Evolutionary conservation across 1,140 invertebrate genomes (phyloP).

Genomic region (Amyelois transitella): DNA sequence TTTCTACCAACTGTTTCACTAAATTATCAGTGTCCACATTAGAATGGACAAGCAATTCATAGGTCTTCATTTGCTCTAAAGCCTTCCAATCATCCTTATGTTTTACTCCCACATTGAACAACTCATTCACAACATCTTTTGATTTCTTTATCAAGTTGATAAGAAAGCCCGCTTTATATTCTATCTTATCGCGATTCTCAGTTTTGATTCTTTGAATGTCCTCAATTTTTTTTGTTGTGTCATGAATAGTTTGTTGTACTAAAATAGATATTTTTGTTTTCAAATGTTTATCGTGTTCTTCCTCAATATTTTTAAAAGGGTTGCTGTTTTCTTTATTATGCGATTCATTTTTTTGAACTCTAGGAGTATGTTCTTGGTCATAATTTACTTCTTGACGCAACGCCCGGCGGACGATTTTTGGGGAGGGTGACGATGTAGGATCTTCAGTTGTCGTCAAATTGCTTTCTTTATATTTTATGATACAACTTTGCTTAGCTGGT

Average conservation of each 20-base stretch:
- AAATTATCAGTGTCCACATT: slow-evolving; percentile 57
- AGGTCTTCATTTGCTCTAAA: slow-evolving; percentile 55
- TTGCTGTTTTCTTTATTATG: no score
- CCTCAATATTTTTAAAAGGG: slow-evolving; percentile 15
- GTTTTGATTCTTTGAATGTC: slow-evolving; percentile 30
- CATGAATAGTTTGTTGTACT: slow-evolving; percentile 44
- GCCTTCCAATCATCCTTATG: slow-evolving; percentile 56
- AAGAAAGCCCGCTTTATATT: slow-evolving; percentile 54
- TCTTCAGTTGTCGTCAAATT: not conserved
- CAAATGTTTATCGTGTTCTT: slow-evolving; percentile 38
- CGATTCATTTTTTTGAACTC: slow-evolving; percentile 1
- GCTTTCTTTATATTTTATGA: not conserved
- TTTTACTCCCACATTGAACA: slow-evolving; percentile 56
- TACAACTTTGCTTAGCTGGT: not conserved
- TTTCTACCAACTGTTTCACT: slow-evolving; percentile 49
- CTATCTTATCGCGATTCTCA: slow-evolving; percentile 21
- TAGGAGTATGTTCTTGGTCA: not conserved
- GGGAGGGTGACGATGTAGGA: not conserved
- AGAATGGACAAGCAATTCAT: slow-evolving; percentile 53
- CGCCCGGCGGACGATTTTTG: not conserved
- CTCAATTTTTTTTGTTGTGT: slow-evolving; percentile 38
- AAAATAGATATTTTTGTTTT: slow-evolving; percentile 47
- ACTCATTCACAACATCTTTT: slow-evolving; percentile 48
- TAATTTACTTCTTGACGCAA: not conserved
- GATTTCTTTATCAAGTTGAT: slow-evolving; percentile 51